Conservation (phyloP, 1,140 invertebrate species). For the Ylistrum balloti region DNA sequence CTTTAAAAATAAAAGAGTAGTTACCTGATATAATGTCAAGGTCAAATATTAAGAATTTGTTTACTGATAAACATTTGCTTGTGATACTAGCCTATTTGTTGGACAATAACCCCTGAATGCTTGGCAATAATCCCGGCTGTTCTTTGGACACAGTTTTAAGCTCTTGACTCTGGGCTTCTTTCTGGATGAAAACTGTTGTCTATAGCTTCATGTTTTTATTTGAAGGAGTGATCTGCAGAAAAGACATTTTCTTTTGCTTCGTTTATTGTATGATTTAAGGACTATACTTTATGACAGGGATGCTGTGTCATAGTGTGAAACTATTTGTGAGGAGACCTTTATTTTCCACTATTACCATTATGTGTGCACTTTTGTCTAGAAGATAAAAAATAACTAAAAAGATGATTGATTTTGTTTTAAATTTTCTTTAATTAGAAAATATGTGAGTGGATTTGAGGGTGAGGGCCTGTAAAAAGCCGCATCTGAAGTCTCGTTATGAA, state of each 20-base stretch:
- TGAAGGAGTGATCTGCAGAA: not conserved
- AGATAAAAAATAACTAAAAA: constrained; percentile 15
- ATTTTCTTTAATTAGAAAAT: constrained; percentile 40
- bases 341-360: constrained; percentile 6
- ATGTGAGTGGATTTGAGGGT: constrained; percentile 37
- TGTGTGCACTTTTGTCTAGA: not conserved
- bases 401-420: constrained; percentile 20
- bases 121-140: too few species aligned
- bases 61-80: too few species aligned
- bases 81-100: too few species aligned
- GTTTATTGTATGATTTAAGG: not conserved
- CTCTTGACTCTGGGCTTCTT: too few species aligned
- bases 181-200: not conserved
- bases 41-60: too few species aligned
- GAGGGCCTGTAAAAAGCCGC: constrained; percentile 21
- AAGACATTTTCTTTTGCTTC: not conserved
- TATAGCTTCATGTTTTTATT: not conserved
- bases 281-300: not conserved
- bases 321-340: not conserved
- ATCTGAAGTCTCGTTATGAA: constrained; percentile 34
- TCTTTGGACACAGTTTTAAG: too few species aligned
- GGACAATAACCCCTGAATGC: too few species aligned
- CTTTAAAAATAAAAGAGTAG: too few species aligned
- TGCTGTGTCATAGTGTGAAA: constrained; percentile 27
- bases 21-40: too few species aligned